phyloP scores from a whole-genome alignment of 2,113 vertebrate genomes.

The Addax nasomaculatus region DNA sequence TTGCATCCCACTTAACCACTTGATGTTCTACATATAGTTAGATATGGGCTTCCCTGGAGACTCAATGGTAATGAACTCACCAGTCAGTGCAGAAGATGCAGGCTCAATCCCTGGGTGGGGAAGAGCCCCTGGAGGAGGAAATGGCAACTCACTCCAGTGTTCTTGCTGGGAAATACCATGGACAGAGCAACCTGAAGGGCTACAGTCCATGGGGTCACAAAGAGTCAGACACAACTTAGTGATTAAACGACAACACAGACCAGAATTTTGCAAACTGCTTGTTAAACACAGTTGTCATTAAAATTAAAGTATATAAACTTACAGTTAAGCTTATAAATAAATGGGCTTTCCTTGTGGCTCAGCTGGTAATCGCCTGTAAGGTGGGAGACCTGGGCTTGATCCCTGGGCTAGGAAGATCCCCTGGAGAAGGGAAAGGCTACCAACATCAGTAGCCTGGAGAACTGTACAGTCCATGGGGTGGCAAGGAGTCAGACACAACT shows the following conservation, averaged over 20 bases:
- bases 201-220: not conserved
- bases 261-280: not conserved
- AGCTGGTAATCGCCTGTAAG: not conserved
- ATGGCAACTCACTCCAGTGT: not conserved
- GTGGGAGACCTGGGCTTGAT: not conserved
- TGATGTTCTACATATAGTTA: not conserved
- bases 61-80: not conserved
- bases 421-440: not conserved
- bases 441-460: not conserved
- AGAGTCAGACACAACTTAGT: not conserved
- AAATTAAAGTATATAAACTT: conserved; percentile 8
- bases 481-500: not conserved
- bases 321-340: not conserved
- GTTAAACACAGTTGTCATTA: not conserved
- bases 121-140: not conserved
- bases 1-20: not conserved
- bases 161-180: not conserved
- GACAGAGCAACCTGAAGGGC: not conserved
- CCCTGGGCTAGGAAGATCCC: not conserved
- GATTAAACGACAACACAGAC: not conserved
- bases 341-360: not conserved
- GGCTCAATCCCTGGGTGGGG: not conserved
- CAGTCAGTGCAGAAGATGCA: not conserved
- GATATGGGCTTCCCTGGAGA: not conserved
- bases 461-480: not conserved